Evolutionary conservation across 2,113 vertebrate genomes (phyloP).

Genomic region (Hypomesus transpacificus): DNA sequence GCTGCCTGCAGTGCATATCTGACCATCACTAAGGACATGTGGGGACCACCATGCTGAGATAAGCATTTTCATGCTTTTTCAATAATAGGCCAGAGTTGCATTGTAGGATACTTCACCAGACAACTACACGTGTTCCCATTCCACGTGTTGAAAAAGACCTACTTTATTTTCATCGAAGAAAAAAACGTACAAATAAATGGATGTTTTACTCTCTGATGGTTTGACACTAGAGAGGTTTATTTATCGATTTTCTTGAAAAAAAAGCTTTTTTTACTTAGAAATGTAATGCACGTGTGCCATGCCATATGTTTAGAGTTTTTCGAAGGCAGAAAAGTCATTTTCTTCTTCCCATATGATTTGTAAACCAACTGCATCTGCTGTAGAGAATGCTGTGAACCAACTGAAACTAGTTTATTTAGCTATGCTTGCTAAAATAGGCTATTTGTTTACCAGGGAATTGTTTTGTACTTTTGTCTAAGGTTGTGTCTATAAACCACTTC

Average conservation of each 20-base stretch:
- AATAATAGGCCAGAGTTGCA: slow-evolving; percentile 39
- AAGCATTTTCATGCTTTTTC: slow-evolving; percentile 38
- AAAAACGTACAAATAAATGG: slow-evolving; percentile 47
- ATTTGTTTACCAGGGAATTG: slow-evolving; percentile 65
- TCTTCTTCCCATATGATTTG: slow-evolving; percentile 63
- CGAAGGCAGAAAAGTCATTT: slow-evolving; percentile 40
- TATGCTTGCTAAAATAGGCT: slow-evolving; percentile 73
- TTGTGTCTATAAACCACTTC: slow-evolving; percentile 57
- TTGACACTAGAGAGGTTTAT: slow-evolving; percentile 56
- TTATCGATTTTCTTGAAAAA: slow-evolving; percentile 64
- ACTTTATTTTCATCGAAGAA: slow-evolving; percentile 68
- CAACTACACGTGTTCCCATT: slow-evolving; percentile 28
- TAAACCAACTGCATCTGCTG: slow-evolving; percentile 65
- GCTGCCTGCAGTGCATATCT: slow-evolving; percentile 45
- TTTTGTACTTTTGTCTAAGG: slow-evolving; percentile 60
- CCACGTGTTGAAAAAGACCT: slow-evolving; percentile 56
- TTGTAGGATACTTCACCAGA: slow-evolving; percentile 49
- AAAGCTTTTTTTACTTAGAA: slow-evolving; percentile 59
- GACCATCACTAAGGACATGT: slow-evolving; percentile 21
- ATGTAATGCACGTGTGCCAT: slow-evolving; percentile 75
- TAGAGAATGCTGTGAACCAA: slow-evolving; percentile 72
- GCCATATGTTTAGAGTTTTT: slow-evolving; percentile 60
- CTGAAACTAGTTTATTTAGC: slow-evolving; percentile 70
- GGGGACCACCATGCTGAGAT: slow-evolving; percentile 30
- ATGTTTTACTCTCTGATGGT: slow-evolving; percentile 58